Evolutionary conservation across 30 jellyfish, hydroid and myxozoan species (phyloP), one percentile per base, ranked within the genome.

Genomic region (Cassiopea xamachana): DNA sequence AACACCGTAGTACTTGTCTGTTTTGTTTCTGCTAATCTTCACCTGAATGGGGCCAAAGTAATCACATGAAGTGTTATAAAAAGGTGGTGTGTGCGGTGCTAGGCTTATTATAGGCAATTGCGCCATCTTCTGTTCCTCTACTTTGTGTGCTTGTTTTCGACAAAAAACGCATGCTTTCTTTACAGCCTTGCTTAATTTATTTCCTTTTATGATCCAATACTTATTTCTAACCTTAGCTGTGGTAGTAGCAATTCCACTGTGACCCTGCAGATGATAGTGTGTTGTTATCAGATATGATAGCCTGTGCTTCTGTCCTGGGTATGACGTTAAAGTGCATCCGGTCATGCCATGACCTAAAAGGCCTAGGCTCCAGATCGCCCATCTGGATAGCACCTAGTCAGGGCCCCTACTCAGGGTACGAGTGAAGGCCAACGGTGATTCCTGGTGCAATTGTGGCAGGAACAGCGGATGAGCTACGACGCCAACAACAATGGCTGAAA

Each of bases 41-140:
- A 82, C 87, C 45, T 60, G 77, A 79, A 64, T 68, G 18, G 95
- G 93, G 43, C 97, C 91, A 55, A 84, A 91, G 59, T 80, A 89
- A 69, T 80, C 92, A 81, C 92, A 80, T 75, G 89, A 86, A 39
- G 98, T 86, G 80, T 69, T 75, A 77, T 60, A 58, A 89, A 92
- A 92, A 13, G 98, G 93, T 85, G 95, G 92, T 67, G 92, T 75
- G 59, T 75, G 75, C 77, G 87, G 91, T 39, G 70, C 55, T 76
- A 88, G 44, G 68, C 95, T 87, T 49, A 78, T 19, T 67, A 80
- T 17, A 49, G 91, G 86, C 27, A 88, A 87, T 67, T 60, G 47
- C 51, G 89, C 92, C 92, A 89, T 89, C 77, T 80, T 87, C 46
- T 80, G 96, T 55, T 81, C 89, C 75, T 81, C 91, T 39, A 73